Percentiles rank a stretch among this genome's conserved stretches.
Conservation (phyloP, 2,113 vertebrate genomes). For the Hydrolagus affinis region DNA sequence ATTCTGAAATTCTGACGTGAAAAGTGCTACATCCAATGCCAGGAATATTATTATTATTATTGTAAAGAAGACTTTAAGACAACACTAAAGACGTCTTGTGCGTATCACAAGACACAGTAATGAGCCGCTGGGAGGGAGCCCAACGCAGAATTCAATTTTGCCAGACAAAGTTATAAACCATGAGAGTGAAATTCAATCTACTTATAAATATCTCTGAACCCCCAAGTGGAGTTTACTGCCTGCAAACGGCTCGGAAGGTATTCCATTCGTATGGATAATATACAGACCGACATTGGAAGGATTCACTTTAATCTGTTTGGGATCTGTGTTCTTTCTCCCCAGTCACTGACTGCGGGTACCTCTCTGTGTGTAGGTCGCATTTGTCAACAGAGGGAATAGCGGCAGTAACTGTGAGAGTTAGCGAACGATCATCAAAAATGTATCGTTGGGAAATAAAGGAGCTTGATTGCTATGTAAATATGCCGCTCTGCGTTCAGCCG, state of each 20-base stretch:
- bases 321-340: too few species aligned
- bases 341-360: too few species aligned
- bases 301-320: too few species aligned
- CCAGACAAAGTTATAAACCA: not conserved
- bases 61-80: too few species aligned
- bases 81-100: too few species aligned
- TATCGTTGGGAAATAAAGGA: conserved; percentile 7
- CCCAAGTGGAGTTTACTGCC: not conserved
- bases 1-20: too few species aligned
- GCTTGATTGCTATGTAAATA: not conserved
- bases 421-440: not conserved
- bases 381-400: not conserved
- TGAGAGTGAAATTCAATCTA: not conserved
- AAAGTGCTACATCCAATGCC: too few species aligned
- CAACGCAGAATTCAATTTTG: too few species aligned
- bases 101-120: too few species aligned
- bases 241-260: not conserved
- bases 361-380: not conserved
- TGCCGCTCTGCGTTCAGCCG: not conserved
- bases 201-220: not conserved
- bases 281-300: too few species aligned
- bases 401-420: conserved; percentile 1
- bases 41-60: too few species aligned
- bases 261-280: not conserved
- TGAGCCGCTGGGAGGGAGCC: too few species aligned